These are phyloP conservation scores for Heptranchias perlo DNA, from an alignment of 2,113 vertebrate species.

Conservation along the genomic window DNA sequence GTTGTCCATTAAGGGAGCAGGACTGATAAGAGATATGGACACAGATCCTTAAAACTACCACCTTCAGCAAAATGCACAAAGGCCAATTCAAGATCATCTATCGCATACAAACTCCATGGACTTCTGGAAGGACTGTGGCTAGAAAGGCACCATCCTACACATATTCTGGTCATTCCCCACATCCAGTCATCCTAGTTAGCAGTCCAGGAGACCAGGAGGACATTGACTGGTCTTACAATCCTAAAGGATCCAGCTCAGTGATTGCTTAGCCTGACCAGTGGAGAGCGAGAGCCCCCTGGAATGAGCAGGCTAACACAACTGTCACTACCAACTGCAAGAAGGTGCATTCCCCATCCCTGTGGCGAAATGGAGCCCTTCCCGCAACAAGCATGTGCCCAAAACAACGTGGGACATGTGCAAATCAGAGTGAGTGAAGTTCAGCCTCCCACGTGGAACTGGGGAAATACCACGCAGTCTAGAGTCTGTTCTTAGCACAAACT, in stretches of 20 bases:
- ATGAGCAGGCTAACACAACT: neutral
- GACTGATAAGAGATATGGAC: no score
- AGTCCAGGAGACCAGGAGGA: neutral
- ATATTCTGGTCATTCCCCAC: no score
- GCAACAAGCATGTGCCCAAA: neutral
- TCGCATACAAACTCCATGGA: no score
- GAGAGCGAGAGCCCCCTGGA: neutral
- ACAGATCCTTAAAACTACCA: neutral
- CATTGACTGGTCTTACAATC: neutral
- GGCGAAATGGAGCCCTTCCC: neutral
- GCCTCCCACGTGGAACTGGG: neutral
- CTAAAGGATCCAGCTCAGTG: no score
- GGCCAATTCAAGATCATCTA: neutral
- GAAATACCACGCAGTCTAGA: neutral
- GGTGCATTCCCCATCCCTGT: neutral
- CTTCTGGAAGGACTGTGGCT: no score
- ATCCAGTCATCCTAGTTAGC: neutral
- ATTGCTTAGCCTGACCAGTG: neutral
- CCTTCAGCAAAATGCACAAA: neutral
- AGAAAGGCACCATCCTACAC: no score
- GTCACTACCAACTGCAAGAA: neutral
- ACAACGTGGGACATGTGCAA: neutral
- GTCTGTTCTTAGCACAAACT: neutral
- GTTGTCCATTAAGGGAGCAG: neutral
- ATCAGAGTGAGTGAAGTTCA: neutral